These are phyloP conservation scores for Microcebus lehilahytsara DNA, from an alignment of 2,113 vertebrate genomes.

Conservation along the genomic window DNA sequence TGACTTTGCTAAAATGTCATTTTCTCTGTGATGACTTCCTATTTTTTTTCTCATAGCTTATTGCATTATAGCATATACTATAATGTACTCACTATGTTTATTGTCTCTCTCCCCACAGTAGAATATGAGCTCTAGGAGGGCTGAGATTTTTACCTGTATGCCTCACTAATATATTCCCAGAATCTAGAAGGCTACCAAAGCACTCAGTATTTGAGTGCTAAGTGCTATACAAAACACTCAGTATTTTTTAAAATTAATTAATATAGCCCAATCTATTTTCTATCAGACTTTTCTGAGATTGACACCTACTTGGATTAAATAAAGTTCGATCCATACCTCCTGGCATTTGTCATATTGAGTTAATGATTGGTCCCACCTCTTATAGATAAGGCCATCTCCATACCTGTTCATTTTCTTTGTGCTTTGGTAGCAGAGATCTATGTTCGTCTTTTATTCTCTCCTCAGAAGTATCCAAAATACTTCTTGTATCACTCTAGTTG, in stretches of 20 bases:
- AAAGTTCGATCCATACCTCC: neutral
- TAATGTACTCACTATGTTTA: neutral
- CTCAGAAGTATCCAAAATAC: neutral
- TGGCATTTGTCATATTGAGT: neutral
- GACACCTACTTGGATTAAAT: conserved; percentile 7
- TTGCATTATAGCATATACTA: neutral
- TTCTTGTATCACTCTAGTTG: neutral
- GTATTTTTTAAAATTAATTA: neutral
- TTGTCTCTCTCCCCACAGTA: neutral
- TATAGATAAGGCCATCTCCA: neutral
- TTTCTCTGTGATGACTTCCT: neutral
- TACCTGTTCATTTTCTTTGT: neutral
- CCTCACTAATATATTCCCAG: neutral
- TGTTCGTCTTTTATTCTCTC: neutral
- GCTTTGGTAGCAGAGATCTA: neutral
- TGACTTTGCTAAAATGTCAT: neutral
- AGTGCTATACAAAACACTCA: neutral
- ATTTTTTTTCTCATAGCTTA: neutral
- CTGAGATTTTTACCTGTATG: neutral
- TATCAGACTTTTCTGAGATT: neutral
- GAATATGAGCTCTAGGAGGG: neutral
- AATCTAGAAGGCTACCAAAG: neutral
- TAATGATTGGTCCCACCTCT: neutral
- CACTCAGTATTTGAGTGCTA: neutral
- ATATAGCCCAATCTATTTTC: neutral